Evolutionary conservation across 2,113 vertebrate genomes (phyloP).

Genomic region (Narcine bancroftii): DNA sequence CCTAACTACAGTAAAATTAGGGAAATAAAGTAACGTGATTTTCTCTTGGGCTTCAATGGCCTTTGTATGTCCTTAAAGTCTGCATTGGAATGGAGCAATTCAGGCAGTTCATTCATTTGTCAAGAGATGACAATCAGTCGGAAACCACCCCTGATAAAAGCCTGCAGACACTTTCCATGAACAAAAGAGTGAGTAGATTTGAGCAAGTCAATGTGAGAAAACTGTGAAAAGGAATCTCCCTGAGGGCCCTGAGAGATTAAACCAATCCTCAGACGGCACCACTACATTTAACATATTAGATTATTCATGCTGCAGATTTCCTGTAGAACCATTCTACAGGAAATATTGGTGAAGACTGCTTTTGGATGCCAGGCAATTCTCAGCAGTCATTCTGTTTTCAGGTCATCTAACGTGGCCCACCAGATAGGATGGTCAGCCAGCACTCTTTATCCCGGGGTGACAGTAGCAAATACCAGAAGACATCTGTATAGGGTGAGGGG

Average conservation of each 20-base stretch:
- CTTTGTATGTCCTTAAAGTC: neutral
- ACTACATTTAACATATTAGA: neutral
- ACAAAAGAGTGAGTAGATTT: neutral
- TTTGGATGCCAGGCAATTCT: neutral
- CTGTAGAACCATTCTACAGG: neutral
- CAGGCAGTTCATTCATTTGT: neutral
- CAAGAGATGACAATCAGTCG: neutral
- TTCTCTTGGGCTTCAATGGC: neutral
- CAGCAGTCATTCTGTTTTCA: neutral
- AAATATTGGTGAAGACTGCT: neutral
- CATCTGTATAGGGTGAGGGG: no score
- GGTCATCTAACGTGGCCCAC: no score
- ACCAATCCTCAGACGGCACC: neutral
- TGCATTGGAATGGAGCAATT: neutral
- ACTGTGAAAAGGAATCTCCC: neutral
- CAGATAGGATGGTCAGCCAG: no score
- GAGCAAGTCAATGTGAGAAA: neutral
- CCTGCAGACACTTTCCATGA: neutral
- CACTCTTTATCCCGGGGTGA: no score
- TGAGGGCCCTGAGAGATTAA: neutral
- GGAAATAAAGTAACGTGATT: neutral
- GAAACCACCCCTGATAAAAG: neutral
- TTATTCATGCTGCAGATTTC: neutral
- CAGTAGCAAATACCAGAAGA: no score
- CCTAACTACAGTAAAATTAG: no score